Conservation (phyloP, 1,140 invertebrate genomes). For the Drosophila busckii region DNA sequence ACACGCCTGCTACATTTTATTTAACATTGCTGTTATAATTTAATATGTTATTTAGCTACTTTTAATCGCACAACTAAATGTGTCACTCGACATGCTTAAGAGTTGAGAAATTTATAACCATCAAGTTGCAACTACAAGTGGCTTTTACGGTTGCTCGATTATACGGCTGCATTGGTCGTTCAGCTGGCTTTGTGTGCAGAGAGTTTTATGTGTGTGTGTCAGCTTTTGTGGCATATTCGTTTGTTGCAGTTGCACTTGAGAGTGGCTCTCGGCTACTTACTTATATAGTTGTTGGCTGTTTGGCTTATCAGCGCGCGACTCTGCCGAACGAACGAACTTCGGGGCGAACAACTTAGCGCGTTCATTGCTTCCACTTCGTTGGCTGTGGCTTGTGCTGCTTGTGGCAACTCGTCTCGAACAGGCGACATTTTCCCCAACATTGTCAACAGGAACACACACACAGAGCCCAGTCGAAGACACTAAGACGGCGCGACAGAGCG, state of each 20-base stretch:
- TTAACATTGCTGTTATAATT: too few relatives aligned
- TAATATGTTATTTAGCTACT: too few relatives aligned
- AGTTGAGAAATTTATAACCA: constrained; percentile 29
- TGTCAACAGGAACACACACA: constrained; percentile 28
- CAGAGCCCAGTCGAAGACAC: background rate
- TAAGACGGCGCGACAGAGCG: background rate
- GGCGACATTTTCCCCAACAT: constrained; percentile 22
- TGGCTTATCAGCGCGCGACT: constrained; percentile 32
- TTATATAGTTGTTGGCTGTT: constrained; percentile 31
- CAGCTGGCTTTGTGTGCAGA: too few relatives aligned
- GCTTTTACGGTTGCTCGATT: constrained; percentile 16
- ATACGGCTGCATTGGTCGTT: constrained; percentile 20
- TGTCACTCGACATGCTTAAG: constrained; percentile 16
- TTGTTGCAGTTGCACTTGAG: constrained; percentile 21
- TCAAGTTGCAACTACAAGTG: constrained; percentile 5
- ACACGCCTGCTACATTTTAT: too few relatives aligned
- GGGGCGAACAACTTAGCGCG: constrained; percentile 68
- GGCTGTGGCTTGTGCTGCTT: constrained; percentile 4
- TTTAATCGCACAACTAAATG: too few relatives aligned
- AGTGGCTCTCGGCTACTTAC: background rate
- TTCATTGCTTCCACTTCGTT: constrained; percentile 74
- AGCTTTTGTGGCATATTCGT: constrained; percentile 29
- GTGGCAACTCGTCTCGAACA: constrained; percentile 5
- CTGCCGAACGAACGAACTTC: constrained; percentile 38
- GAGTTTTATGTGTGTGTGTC: too few relatives aligned